Percentiles rank a stretch among this genome's conserved stretches.
These are phyloP conservation scores for Monopterus albus DNA, from an alignment of 2,113 vertebrate genomes.

Conservation along the genomic window DNA sequence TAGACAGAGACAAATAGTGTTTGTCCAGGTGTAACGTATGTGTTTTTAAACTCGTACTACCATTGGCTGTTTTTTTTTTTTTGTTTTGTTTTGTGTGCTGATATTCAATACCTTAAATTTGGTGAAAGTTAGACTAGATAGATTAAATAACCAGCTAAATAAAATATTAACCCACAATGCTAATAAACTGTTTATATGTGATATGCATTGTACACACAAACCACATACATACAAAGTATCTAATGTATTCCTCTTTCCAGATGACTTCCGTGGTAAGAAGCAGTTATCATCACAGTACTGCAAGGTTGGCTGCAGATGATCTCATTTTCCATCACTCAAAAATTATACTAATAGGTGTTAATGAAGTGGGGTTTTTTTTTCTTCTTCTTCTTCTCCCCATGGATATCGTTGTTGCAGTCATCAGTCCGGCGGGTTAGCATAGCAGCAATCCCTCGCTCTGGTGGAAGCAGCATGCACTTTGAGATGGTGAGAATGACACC, in stretches of 20 bases:
- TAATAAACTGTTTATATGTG: not conserved
- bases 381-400: fast-evolving
- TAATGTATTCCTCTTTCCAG: slow-evolving; percentile 69
- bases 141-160: no score
- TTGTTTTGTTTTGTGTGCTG: not conserved
- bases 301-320: slow-evolving; percentile 63
- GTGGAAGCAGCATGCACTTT: slow-evolving; percentile 74
- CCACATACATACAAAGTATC: not conserved
- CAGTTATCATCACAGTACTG: slow-evolving; percentile 77
- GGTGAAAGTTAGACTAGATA: no score
- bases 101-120: not conserved
- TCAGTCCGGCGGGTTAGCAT: slow-evolving; percentile 89
- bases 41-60: not conserved
- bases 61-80: not conserved
- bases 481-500: slow-evolving; percentile 70
- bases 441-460: slow-evolving; percentile 85
- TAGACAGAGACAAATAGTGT: fast-evolving
- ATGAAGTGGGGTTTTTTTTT: not conserved
- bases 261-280: slow-evolving; percentile 88
- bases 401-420: slow-evolving; percentile 69
- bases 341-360: not conserved
- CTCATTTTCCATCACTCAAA: not conserved
- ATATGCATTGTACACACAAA: not conserved
- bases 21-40: not conserved
- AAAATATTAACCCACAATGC: not conserved